phyloP scores from a whole-genome alignment of 2,113 vertebrate species.

The Mormyrus lacerda region DNA sequence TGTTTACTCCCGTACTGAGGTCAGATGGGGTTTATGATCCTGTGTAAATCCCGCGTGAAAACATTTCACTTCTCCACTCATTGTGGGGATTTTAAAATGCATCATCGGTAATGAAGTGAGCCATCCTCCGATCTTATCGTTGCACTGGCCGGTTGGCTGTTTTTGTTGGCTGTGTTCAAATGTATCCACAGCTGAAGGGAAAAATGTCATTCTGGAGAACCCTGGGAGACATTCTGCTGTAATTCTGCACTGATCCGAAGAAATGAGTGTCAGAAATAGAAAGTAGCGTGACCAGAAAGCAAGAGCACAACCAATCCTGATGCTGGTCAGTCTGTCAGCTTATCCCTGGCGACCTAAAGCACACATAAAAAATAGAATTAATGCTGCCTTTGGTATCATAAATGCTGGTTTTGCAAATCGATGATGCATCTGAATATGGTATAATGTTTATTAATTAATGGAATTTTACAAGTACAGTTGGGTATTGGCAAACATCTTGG shows the following conservation, averaged over 20 bases:
- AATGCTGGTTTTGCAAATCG: not conserved
- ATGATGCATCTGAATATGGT: not conserved
- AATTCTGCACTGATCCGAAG: not conserved
- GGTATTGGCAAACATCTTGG: not conserved
- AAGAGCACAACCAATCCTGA: not conserved
- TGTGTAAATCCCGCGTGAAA: not conserved
- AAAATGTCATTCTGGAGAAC: not conserved
- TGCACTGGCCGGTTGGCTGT: not conserved
- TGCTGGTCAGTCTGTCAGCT: not conserved
- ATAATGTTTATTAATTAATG: not conserved
- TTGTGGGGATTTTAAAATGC: not conserved
- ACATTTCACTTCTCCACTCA: not conserved
- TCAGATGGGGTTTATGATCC: not conserved
- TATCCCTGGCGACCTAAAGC: not conserved
- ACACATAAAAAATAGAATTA: not conserved
- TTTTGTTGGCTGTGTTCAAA: not conserved
- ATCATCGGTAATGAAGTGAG: conserved; percentile 12
- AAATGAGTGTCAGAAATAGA: not conserved
- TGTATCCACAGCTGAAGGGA: not conserved
- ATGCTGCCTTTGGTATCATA: not conserved
- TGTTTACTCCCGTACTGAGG: not conserved
- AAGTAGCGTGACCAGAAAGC: not conserved
- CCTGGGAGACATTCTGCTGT: not conserved
- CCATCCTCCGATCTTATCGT: conserved; percentile 9
- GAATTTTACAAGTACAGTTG: not conserved